Evolutionary conservation across 1,140 invertebrate genomes (phyloP).

Genomic region (Oreohelix idahoensis): DNA sequence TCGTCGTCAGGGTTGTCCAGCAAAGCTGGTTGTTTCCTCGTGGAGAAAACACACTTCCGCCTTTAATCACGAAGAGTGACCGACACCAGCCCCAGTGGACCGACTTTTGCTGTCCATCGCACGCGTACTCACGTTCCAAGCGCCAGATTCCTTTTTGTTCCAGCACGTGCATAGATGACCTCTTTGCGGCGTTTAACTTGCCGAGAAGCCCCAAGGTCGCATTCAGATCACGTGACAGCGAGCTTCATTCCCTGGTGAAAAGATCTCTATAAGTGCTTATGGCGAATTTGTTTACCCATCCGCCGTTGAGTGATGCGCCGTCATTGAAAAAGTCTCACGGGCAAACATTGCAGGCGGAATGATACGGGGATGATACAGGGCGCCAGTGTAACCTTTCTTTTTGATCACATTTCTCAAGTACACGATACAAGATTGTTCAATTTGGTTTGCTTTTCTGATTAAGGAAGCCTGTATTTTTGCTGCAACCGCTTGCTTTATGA

Average conservation of each 20-base stretch:
- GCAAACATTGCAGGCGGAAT: neutral
- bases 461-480: neutral
- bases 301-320: conserved; percentile 5
- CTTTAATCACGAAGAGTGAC: conserved; percentile 28
- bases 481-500: neutral
- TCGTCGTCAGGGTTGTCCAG: neutral
- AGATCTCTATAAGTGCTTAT: neutral
- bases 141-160: neutral
- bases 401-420: conserved; percentile 12
- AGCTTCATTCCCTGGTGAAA: conserved; percentile 23
- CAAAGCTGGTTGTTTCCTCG: neutral
- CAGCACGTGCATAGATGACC: conserved; percentile 33
- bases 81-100: neutral
- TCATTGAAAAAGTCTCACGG: conserved; percentile 7
- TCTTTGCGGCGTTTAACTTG: conserved; percentile 31
- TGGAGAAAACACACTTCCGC: neutral
- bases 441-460: conserved; percentile 25
- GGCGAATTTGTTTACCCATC: conserved; percentile 15
- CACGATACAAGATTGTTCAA: neutral
- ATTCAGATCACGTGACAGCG: conserved; percentile 20
- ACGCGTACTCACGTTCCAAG: conserved; percentile 22
- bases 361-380: neutral
- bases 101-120: conserved; percentile 6
- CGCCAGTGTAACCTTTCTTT: neutral
- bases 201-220: conserved; percentile 29